A percentile compares a stretch with the other conserved stretches of the same genome.
Evolutionary conservation across 2,888 invertebrate species (phyloP).

Genomic region (Agrotis puta): DNA sequence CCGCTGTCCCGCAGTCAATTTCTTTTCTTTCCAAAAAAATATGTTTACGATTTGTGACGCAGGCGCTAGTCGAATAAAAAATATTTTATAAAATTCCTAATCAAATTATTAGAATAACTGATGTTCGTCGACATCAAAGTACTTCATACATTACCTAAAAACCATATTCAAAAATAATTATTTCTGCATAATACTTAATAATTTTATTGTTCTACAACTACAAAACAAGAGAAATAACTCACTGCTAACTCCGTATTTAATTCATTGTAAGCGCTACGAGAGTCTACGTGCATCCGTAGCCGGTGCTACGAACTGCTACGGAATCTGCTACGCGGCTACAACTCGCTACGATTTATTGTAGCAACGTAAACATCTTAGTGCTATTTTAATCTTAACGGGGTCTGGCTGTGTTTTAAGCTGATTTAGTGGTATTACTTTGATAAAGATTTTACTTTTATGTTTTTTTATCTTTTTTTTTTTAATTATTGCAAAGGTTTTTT

Average conservation of each 20-base stretch:
- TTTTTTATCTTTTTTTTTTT: not conserved
- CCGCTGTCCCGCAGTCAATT: too few relatives aligned
- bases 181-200: not conserved
- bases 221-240: conserved; percentile 40
- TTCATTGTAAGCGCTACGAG: conserved; percentile 62
- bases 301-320: conserved; percentile 48
- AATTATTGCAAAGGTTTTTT: not conserved
- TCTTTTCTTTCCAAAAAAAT: too few relatives aligned
- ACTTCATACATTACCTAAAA: not conserved
- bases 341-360: conserved; percentile 58
- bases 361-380: conserved; percentile 22
- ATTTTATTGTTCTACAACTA: conserved; percentile 18
- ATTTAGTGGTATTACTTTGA: conserved; percentile 9
- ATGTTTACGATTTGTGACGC: too few relatives aligned
- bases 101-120: not conserved
- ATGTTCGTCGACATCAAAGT: too few relatives aligned
- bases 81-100: not conserved
- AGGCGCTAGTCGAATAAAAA: too few relatives aligned
- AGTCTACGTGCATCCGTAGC: conserved; percentile 58
- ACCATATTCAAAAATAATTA: not conserved
- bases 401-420: not conserved
- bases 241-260: conserved; percentile 57
- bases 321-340: conserved; percentile 36
- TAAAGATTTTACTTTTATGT: not conserved
- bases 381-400: conserved; percentile 22